A percentile compares a stretch with the other conserved stretches of the same genome.
Conservation (phyloP, 1,140 invertebrate species). For the Bombus sibiricus region DNA sequence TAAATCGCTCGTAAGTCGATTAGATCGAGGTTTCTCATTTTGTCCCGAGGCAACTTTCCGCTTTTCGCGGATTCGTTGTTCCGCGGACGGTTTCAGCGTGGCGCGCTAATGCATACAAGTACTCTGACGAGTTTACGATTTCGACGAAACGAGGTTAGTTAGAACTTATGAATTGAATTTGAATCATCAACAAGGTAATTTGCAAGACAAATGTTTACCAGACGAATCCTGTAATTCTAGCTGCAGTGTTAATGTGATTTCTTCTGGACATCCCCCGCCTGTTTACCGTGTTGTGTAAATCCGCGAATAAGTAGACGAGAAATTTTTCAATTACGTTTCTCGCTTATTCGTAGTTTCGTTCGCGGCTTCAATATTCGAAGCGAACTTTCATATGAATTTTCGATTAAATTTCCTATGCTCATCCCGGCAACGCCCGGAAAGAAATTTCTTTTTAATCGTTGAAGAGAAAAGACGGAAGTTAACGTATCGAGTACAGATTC, state of each 20-base stretch:
- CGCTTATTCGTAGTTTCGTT: neutral
- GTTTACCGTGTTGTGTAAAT: neutral
- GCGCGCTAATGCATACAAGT: no score
- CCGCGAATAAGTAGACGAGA: neutral
- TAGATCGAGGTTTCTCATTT: no score
- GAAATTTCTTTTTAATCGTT: neutral
- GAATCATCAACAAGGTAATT: conserved; percentile 33
- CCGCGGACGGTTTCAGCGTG: neutral
- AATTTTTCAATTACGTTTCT: neutral
- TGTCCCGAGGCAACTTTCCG: neutral
- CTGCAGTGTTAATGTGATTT: neutral
- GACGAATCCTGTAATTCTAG: conserved; percentile 1
- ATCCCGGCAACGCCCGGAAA: no score
- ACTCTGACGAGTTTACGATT: neutral
- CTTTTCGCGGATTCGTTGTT: neutral
- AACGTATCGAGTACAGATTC: neutral
- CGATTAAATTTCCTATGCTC: neutral
- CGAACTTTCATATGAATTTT: neutral
- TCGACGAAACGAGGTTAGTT: neutral
- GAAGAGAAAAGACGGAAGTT: neutral
- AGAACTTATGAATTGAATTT: conserved; percentile 36
- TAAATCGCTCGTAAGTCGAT: conserved; percentile 7
- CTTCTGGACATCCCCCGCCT: neutral
- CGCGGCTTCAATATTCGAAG: no score
- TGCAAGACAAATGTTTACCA: conserved; percentile 39